Evolutionary conservation across 2,113 vertebrate species (phyloP).

Genomic region (human (Homo sapiens)): GRCh38 chr20:15965501-15966000

Average conservation of each 20-base stretch:
- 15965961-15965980: conserved; percentile 75
- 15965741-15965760: conserved; percentile 46
- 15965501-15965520: conserved; percentile 15
- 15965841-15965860: conserved; percentile 79
- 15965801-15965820: conserved; percentile 72
- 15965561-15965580: background rate
- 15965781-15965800: conserved; percentile 61
- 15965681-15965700: conserved; percentile 17
- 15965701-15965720: conserved; percentile 30
- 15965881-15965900: conserved; percentile 81
- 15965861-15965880: conserved; percentile 79
- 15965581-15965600: background rate
- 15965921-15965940: conserved; percentile 88
- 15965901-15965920: conserved; percentile 86
- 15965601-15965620: conserved; percentile 33
- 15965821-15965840: conserved; percentile 69
- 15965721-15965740: conserved; percentile 4
- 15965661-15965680: conserved; percentile 21
- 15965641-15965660: background rate
- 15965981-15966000: conserved; percentile 85
- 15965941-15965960: conserved; percentile 79
- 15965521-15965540: background rate
- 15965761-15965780: conserved; percentile 69
- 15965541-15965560: background rate
- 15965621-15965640: conserved; percentile 33